These are phyloP conservation scores for Bombylius major DNA, from an alignment of 2,888 invertebrate species.

Conservation along the genomic window DNA sequence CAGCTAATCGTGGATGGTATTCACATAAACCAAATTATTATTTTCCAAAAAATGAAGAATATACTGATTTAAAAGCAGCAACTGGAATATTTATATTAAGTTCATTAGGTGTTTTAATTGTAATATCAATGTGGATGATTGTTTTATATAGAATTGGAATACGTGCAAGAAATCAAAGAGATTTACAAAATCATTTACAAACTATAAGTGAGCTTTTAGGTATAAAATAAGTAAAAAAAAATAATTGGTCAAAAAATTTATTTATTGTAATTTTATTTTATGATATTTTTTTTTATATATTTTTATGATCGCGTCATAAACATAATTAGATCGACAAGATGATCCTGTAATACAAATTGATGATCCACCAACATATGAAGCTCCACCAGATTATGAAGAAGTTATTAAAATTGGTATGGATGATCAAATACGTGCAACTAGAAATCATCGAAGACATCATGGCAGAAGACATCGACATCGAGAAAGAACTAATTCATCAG, in stretches of 20 bases:
- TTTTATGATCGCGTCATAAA: slow-evolving; percentile 33
- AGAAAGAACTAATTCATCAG: neutral
- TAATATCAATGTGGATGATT: slow-evolving; percentile 49
- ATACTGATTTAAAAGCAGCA: slow-evolving; percentile 52
- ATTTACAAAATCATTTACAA: slow-evolving; percentile 51
- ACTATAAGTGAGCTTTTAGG: slow-evolving; percentile 56
- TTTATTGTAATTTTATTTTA: neutral
- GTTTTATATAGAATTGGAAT: slow-evolving; percentile 50
- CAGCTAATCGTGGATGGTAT: slow-evolving; percentile 47
- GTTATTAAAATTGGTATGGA: slow-evolving; percentile 46
- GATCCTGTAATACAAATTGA: slow-evolving; percentile 27
- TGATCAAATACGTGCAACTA: slow-evolving; percentile 28
- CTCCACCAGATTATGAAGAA: slow-evolving; percentile 59
- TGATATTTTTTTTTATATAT: slow-evolving; percentile 21
- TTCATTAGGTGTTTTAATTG: slow-evolving; percentile 47
- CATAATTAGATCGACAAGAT: slow-evolving; percentile 35
- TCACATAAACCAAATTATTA: slow-evolving; percentile 57
- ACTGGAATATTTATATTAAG: slow-evolving; percentile 51
- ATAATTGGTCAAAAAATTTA: neutral
- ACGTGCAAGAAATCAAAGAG: slow-evolving; percentile 46
- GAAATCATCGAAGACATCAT: neutral
- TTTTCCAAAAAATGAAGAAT: slow-evolving; percentile 54
- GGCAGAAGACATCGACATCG: slow-evolving; percentile 11
- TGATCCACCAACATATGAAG: slow-evolving; percentile 56
- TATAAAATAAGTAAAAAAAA: slow-evolving; percentile 20